A percentile compares a stretch with the other conserved stretches of the same genome.
Evolutionary conservation across 2,113 vertebrate genomes (phyloP).

Genomic region (Theristicus caerulescens): DNA sequence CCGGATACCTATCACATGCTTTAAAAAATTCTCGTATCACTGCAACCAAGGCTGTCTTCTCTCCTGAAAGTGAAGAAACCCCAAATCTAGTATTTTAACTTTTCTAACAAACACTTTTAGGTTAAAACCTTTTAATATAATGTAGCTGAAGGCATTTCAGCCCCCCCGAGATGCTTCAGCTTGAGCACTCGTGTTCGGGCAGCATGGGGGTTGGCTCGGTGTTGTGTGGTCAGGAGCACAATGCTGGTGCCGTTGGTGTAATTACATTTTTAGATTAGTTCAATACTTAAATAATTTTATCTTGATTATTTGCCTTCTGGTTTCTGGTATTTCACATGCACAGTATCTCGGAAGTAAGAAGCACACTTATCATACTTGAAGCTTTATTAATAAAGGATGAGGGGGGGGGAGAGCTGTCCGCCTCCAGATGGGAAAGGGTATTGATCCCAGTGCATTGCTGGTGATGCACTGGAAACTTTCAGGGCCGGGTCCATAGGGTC

Average conservation of each 20-base stretch:
- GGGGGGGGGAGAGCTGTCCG: background rate
- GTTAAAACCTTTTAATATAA: background rate
- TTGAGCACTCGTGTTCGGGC: background rate
- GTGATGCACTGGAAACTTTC: background rate
- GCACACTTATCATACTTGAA: background rate
- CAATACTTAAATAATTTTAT: background rate
- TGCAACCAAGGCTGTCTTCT: background rate
- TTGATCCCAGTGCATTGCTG: accelerated
- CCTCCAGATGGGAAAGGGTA: no score
- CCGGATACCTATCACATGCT: background rate
- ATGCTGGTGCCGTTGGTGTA: background rate
- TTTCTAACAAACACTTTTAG: background rate
- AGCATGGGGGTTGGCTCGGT: accelerated
- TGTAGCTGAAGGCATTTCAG: background rate
- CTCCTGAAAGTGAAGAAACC: background rate
- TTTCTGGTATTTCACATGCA: background rate
- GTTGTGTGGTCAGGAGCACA: background rate
- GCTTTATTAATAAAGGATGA: background rate
- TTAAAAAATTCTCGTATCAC: background rate
- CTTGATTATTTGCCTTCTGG: background rate
- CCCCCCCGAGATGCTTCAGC: background rate
- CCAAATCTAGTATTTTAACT: background rate
- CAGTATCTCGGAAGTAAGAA: background rate
- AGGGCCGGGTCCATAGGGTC: background rate
- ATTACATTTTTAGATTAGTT: background rate